These are phyloP conservation scores for Corythoichthys haematopterus DNA, from an alignment of 2,113 vertebrate species.

Conservation along the genomic window DNA sequence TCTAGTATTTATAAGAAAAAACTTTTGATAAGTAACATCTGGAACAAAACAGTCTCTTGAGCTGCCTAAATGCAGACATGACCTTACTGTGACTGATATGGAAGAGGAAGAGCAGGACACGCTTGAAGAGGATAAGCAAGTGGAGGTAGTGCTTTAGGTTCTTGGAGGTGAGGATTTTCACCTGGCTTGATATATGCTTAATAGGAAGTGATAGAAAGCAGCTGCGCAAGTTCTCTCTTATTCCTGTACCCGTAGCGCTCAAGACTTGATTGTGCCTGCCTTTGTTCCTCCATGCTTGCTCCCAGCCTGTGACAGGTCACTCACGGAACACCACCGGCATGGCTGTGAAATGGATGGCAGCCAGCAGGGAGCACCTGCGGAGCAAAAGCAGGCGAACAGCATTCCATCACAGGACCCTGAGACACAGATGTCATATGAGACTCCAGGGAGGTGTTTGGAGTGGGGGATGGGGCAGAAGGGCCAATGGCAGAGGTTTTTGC, in stretches of 20 bases:
- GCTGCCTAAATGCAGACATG: conserved; percentile 46
- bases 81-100: conserved; percentile 39
- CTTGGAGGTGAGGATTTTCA: conserved; percentile 26
- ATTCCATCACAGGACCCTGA: conserved; percentile 70
- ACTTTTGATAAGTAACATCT: conserved; percentile 31
- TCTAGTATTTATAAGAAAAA: conserved; percentile 17
- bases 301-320: conserved; percentile 44
- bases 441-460: conserved; percentile 51
- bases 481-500: conserved; percentile 49
- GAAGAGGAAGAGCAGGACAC: conserved; percentile 16
- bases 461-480: conserved; percentile 32
- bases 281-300: conserved; percentile 8
- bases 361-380: conserved; percentile 66
- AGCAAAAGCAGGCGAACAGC: conserved; percentile 53
- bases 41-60: conserved; percentile 22
- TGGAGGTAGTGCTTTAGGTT: background rate
- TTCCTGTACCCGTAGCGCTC: conserved; percentile 46
- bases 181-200: conserved; percentile 24
- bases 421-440: conserved; percentile 68
- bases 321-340: conserved; percentile 22
- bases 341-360: conserved; percentile 44
- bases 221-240: conserved; percentile 37
- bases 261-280: conserved; percentile 39
- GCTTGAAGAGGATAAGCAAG: conserved; percentile 4
- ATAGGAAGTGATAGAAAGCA: conserved; percentile 50